Percentiles rank a stretch among this genome's conserved stretches.
These are phyloP conservation scores for Oncopeltus fasciatus DNA, from an alignment of 1,140 invertebrate species.

Conservation along the genomic window DNA sequence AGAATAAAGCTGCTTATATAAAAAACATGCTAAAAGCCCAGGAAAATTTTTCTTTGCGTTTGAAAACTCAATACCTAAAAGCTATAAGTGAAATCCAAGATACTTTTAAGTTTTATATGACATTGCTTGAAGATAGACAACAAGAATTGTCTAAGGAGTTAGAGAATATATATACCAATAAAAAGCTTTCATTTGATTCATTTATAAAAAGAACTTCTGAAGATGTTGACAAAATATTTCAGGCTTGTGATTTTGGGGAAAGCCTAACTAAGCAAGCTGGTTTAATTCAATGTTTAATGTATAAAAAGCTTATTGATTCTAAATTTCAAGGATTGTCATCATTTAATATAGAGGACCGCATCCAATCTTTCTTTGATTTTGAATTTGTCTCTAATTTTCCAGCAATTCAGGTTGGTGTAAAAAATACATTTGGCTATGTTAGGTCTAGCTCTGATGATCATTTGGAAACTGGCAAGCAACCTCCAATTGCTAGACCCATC, in stretches of 20 bases:
- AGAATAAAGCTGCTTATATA: conserved; percentile 69
- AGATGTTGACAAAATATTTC: conserved; percentile 80
- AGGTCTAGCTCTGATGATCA: conserved; percentile 57
- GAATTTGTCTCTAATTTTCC: conserved; percentile 96
- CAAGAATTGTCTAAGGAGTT: conserved; percentile 86
- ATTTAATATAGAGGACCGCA: conserved; percentile 67
- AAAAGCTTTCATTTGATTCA: conserved; percentile 71
- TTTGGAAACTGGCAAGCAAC: conserved; percentile 58
- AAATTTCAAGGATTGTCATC: conserved; percentile 73
- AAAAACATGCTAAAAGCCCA: conserved; percentile 69
- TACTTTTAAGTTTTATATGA: conserved; percentile 87
- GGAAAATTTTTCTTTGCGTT: conserved; percentile 63
- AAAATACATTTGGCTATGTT: conserved; percentile 92
- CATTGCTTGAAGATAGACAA: conserved; percentile 88
- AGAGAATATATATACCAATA: conserved; percentile 79
- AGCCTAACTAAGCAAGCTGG: conserved; percentile 76
- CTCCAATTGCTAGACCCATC: conserved; percentile 65
- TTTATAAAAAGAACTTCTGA: conserved; percentile 86
- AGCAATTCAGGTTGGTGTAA: conserved; percentile 82
- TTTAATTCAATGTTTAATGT: conserved; percentile 77
- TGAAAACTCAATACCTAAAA: conserved; percentile 85
- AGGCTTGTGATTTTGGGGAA: conserved; percentile 87
- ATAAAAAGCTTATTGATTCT: conserved; percentile 83
- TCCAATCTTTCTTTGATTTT: conserved; percentile 64
- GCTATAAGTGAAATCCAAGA: conserved; percentile 89